phyloP scores from a whole-genome alignment of 35 echinoderm and acorn worm genomes.

The Diadema setosum region DNA sequence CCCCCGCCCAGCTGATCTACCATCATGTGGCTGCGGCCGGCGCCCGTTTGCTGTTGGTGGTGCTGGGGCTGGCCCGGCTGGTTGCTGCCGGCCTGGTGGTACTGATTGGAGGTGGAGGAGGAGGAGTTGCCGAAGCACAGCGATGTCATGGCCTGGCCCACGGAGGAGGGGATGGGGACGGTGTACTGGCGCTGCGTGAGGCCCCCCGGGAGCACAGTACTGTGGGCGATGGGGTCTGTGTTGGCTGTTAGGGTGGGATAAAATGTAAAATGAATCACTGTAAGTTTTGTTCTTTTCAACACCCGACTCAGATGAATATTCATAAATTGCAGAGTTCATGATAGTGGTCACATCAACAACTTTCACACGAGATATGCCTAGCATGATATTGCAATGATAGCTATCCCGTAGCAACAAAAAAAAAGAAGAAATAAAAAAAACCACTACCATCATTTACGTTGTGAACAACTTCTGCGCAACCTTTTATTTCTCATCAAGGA shows the following conservation, averaged over 20 bases:
- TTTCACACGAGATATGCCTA: too few species aligned
- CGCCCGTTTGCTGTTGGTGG: neutral
- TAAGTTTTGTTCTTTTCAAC: neutral
- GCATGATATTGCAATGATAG: too few species aligned
- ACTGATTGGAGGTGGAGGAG: neutral
- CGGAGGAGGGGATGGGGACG: slow-evolving; percentile 54
- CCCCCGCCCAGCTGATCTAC: neutral
- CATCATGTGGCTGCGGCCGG: neutral
- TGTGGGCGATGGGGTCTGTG: slow-evolving; percentile 89
- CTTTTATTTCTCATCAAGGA: too few species aligned
- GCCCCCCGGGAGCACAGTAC: slow-evolving; percentile 81
- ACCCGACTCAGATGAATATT: too few species aligned
- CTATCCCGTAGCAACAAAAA: too few species aligned
- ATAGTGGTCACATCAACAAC: too few species aligned
- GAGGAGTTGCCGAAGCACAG: slow-evolving; percentile 36
- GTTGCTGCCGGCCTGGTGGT: neutral
- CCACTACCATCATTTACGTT: too few species aligned
- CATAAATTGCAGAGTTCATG: too few species aligned
- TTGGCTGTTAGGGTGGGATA: slow-evolving; percentile 63
- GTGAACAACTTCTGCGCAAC: too few species aligned
- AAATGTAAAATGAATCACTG: too few species aligned
- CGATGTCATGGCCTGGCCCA: slow-evolving; percentile 40
- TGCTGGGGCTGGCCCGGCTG: neutral
- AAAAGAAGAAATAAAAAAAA: too few species aligned
- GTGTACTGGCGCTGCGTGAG: slow-evolving; percentile 80